These are phyloP conservation scores for Virgularia gustaviana DNA, from an alignment of 92 coral and sea anemone species.

Conservation along the genomic window DNA sequence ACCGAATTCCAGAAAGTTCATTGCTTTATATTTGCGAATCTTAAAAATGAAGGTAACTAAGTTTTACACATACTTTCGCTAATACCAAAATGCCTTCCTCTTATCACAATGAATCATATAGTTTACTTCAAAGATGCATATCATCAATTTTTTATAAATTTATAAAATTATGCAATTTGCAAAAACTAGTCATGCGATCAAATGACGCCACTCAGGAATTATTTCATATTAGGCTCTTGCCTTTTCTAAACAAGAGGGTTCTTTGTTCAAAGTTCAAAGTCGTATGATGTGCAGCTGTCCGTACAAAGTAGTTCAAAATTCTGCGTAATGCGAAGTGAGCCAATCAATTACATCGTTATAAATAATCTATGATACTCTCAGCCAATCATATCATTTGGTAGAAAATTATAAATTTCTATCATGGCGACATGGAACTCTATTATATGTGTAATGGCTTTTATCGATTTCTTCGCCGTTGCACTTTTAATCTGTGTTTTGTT, in stretches of 20 bases:
- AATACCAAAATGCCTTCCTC: too few species aligned
- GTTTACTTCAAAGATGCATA: too few species aligned
- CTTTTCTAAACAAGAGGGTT: background rate
- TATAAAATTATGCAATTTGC: too few species aligned
- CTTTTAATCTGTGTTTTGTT: constrained; percentile 22
- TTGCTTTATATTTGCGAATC: too few species aligned
- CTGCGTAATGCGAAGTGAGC: background rate
- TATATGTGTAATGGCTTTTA: constrained; percentile 18
- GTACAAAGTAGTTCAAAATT: too few species aligned
- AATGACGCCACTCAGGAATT: background rate
- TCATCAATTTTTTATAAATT: too few species aligned
- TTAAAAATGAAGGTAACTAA: too few species aligned
- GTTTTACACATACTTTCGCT: too few species aligned
- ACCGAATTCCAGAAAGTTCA: too few species aligned
- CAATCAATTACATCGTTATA: constrained; percentile 22
- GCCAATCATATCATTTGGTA: constrained; percentile 13
- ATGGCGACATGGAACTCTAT: constrained; percentile 26
- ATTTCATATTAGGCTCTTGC: background rate
- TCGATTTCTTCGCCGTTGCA: constrained; percentile 21
- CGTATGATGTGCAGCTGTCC: too few species aligned
- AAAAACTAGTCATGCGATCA: background rate
- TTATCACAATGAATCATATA: too few species aligned
- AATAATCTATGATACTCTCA: background rate
- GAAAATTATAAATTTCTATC: constrained; percentile 6
- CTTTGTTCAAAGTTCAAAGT: background rate